Evolutionary conservation across 1,140 invertebrate species (phyloP), one percentile per base, ranked within the genome.

Genomic region (Drosophila takahashii): DNA sequence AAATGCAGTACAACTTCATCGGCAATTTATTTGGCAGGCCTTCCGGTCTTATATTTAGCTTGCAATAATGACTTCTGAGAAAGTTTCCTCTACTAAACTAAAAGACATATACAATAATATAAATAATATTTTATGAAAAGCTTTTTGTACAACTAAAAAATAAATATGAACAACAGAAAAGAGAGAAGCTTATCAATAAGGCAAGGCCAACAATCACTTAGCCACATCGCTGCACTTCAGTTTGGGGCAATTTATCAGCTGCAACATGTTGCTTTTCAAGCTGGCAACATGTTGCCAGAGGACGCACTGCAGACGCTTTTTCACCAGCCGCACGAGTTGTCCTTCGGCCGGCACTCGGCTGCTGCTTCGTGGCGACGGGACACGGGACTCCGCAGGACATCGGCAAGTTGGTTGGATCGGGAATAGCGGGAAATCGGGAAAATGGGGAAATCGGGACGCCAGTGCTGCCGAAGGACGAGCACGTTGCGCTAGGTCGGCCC

Each of bases 401-500:
- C 52, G 59, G 61, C 22, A 69, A 39, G 29, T 36, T 9, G 36
- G 64, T 22, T 22, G 44, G 42, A 18, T 59, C 32, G 58, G 36
- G 58, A 36, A 58, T 29, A 50, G 22, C 26, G 56, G 56, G 16
- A 66, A 64, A 37, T 32, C 10, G 48, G 34, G 29, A 29, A 29
- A 29, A 22, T 22, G 4, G 27, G 27, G 32, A 36, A 29, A 45
- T 53, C 66, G 41, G 66, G 62, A 57, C 50, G 36, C 61, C 60
- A 16, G 32, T 22, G 65, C 65, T 39, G 64, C 67, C 81, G 79
- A 84, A 77, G 62, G 18, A 48, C 44, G 42, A 61, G 62, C 41
- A 41, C 59, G 56, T 89, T 87, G 79, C 62, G 83, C 66, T 79
- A 83, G 83, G 83, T 83, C 51, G 77, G 61, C 51, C 83, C 84